Base-by-base conservation (phyloP, 1,140 invertebrate genomes). In the Drosophila triauraria region DNA sequence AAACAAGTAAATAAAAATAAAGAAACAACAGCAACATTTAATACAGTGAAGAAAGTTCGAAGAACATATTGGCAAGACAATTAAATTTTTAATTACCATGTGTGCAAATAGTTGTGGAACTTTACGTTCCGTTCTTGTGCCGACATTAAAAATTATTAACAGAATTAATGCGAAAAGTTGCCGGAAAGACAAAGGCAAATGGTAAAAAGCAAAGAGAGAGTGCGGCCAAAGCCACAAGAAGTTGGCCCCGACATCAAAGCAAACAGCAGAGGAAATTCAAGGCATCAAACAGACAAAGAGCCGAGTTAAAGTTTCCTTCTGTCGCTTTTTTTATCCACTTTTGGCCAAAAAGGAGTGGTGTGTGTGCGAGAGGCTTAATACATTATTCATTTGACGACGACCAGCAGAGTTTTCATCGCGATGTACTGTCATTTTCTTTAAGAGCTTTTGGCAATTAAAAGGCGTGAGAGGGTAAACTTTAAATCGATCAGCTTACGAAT, bases 121-220 rank as follows among this genome's bases (percentile, higher is more conserved):
- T 86, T 83, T 62, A 68, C 65, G 46, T 71, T 78, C 46, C 62
- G 69, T 40, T 56, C 62, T 70, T 70, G 25, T 70, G 69, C 69
- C 67, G 59, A 84, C 85, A 88, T 88, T 88, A 88, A 88, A 72
- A 88, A 84, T 84, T 88, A 88, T 88, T 88, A 88, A 88, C 84
- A 78, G 74, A 84, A 90, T 88, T 88, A 88, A 88, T 88, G 84
- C 81, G 65, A 75, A 84, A 88, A 88, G 80, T 88, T 88, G 57
- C 17, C 70, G 48, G 54, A 59, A 53, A 80, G 76, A 79, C 75
- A 79, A 79, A 79, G 76, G 59, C 68, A 51, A 65, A 72, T 68
- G 65, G 63, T 51, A 59, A 64, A 76, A 43, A 67, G 63, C 63
- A 65, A 50, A 56, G 44, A 62, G 62, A 54, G 38, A 61, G 48